A percentile compares a stretch with the other conserved stretches of the same genome.
Evolutionary conservation across 2,113 vertebrate genomes (phyloP).

Genomic region (Eulacestoma nigropectus): DNA sequence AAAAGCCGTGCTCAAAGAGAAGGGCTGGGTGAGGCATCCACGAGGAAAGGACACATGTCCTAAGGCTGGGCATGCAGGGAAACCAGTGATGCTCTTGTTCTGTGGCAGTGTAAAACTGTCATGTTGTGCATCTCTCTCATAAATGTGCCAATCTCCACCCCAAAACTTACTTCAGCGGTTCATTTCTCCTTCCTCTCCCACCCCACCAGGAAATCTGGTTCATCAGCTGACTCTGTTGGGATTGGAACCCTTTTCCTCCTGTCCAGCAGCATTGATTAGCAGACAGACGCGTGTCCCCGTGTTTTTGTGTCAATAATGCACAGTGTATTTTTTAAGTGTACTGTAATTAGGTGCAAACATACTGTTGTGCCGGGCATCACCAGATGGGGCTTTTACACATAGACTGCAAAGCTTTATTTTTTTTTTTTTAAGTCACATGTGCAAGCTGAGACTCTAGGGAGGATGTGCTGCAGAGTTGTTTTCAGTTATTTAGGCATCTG

Average conservation of each 20-base stretch:
- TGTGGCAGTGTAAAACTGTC: not conserved
- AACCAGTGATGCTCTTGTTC: not conserved
- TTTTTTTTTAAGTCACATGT: not conserved
- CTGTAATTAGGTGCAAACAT: constrained; percentile 45
- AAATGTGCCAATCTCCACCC: not conserved
- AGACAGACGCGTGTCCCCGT: not conserved
- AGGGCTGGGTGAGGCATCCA: not conserved
- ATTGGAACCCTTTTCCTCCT: not conserved
- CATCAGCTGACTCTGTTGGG: not conserved
- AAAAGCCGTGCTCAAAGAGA: not conserved
- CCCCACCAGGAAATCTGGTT: not conserved
- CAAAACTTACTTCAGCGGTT: not conserved
- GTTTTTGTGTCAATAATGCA: constrained; percentile 10
- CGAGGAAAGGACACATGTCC: not conserved
- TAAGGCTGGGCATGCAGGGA: not conserved
- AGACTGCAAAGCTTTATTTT: not conserved
- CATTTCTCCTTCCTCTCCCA: not conserved
- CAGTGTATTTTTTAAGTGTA: constrained; percentile 4
- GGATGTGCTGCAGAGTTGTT: not conserved
- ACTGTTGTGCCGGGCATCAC: constrained; percentile 33
- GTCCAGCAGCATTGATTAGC: not conserved
- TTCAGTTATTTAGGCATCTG: constrained; percentile 29
- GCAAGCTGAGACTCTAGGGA: constrained; percentile 19
- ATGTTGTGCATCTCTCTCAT: not conserved
- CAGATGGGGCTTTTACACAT: constrained; percentile 42